Conservation (phyloP, 2,888 invertebrate species). For the Noctuana brunneofusca region DNA sequence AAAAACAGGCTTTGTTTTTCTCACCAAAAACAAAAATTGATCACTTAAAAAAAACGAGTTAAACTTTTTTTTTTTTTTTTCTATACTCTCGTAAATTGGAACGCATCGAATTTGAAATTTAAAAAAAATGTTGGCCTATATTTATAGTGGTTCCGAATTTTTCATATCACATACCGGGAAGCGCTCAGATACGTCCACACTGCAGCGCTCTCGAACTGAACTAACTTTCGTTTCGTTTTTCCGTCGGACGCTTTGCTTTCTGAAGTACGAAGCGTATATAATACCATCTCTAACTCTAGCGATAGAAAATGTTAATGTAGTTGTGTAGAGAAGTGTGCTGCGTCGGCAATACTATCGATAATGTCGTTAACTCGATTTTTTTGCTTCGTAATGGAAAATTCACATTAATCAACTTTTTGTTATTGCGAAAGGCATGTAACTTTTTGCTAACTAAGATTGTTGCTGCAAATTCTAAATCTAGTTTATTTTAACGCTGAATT, state of each 20-base stretch:
- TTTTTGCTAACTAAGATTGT: not conserved
- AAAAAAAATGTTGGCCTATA: constrained; percentile 32
- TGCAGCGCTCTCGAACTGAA: constrained; percentile 57
- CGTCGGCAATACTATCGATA: constrained; percentile 27
- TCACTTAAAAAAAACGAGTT: constrained; percentile 20
- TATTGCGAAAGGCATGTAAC: not conserved
- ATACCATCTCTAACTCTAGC: constrained; percentile 36
- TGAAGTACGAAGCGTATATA: constrained; percentile 43
- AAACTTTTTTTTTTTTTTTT: too few species aligned
- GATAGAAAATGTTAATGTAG: constrained; percentile 30
- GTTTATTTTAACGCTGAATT: not conserved
- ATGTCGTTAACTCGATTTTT: not conserved
- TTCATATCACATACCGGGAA: constrained; percentile 58
- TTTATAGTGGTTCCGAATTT: constrained; percentile 25
- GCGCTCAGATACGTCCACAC: constrained; percentile 57
- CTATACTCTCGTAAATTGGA: constrained; percentile 36
- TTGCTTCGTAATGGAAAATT: not conserved
- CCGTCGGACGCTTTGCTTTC: constrained; percentile 61
- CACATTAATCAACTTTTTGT: not conserved
- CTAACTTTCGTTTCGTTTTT: constrained; percentile 61
- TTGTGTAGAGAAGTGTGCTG: constrained; percentile 28
- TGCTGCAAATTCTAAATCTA: not conserved
- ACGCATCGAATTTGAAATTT: constrained; percentile 36
- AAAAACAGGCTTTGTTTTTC: constrained; percentile 1
- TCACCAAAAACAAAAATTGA: constrained; percentile 11